Conservation (phyloP, 64 coral and sea anemone species). For the Actinia equina region DNA sequence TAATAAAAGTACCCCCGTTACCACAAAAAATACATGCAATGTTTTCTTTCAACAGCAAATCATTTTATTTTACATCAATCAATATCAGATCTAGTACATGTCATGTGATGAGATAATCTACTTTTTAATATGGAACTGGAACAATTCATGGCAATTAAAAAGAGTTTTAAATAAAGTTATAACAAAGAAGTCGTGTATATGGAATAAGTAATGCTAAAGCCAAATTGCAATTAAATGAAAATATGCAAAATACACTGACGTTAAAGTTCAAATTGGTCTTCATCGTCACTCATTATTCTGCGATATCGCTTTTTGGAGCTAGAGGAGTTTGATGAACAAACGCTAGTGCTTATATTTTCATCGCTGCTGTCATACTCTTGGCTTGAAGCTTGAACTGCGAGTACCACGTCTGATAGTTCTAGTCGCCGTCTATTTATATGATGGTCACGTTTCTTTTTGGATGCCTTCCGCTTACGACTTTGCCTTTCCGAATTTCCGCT, state of each 20-base stretch:
- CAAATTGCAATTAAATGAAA: too few relatives aligned
- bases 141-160: too few relatives aligned
- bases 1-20: background rate
- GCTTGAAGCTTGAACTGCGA: background rate
- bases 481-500: background rate
- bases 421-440: background rate
- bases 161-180: too few relatives aligned
- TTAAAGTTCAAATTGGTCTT: constrained; percentile 3
- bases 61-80: background rate
- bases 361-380: background rate
- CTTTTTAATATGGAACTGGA: background rate
- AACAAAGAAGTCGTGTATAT: too few relatives aligned
- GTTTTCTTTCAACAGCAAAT: background rate
- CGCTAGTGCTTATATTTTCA: background rate
- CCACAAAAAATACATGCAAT: background rate
- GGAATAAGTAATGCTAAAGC: too few relatives aligned
- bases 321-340: background rate
- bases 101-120: background rate
- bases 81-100: background rate
- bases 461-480: constrained; percentile 1
- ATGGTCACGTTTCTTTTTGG: constrained; percentile 1
- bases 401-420: background rate
- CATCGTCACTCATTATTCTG: background rate
- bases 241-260: background rate
- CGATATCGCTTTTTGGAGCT: constrained; percentile 1